Evolutionary conservation across 2,888 invertebrate genomes (phyloP), one percentile per base, ranked within the genome.

Genomic region (Hyles lineata): DNA sequence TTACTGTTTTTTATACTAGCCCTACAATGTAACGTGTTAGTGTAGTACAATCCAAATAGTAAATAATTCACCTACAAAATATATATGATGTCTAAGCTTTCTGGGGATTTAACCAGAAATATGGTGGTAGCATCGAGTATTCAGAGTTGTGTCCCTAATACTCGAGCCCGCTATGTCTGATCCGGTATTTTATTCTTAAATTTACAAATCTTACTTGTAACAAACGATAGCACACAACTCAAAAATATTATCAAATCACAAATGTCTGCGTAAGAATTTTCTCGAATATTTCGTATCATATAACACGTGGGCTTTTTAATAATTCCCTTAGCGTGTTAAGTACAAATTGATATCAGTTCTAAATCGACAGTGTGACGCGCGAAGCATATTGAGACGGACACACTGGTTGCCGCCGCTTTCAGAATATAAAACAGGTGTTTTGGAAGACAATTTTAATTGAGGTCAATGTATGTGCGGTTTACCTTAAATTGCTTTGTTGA

Each of bases 331-430:
- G 82, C 84, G 85, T 87, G 78, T 78, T 82, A 86, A 91, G 85
- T 89, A 93, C 92, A 91, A 90, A 93, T 93, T 91, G 92, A 93
- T 93, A 92, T 93, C 91, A 86, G 91, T 83, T 87, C 88, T 90
- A 92, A 92, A 92, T 92, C 92, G 90, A 87, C 83, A 80, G 80
- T 77, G 83, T 79, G 75, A 75, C 86, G 87, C 79, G 83, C 82
- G 81, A 78, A 80, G 92, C 89, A 92, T 92, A 92, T 89, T 82
- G 90, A 92, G 78, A 77, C 76, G 85, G 81, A 87, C 85, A 86
- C 87, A 89, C 87, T 80, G 82, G 83, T 85, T 79, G 87, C 75
- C 73, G 76, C 72, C 75, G 73, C 76, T 75, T 76, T 75, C 73
- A 83, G 92, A 89, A 92, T 92, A 92, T 85, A 79, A 90, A 92